Conservation (phyloP, 2,113 vertebrate species). For the Leucopsar rothschildi region DNA sequence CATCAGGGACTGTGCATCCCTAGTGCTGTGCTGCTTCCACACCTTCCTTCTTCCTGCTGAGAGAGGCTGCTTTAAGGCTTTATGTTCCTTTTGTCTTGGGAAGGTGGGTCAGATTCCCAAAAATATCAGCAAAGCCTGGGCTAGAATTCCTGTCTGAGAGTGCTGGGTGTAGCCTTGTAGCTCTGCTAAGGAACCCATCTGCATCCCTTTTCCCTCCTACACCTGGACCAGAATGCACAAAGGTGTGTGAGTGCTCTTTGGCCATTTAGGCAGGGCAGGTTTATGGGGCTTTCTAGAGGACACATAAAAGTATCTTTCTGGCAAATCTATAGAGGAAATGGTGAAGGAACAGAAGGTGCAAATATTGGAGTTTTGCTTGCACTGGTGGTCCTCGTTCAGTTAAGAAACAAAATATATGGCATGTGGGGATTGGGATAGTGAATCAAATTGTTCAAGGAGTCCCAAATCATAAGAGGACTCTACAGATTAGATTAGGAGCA, state of each 20-base stretch:
- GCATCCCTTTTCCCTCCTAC: not conserved
- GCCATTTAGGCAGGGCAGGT: not conserved
- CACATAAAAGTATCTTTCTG: not conserved
- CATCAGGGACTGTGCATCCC: not conserved
- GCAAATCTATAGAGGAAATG: not conserved
- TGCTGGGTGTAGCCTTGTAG: not conserved
- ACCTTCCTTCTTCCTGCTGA: not conserved
- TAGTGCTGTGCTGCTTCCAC: not conserved
- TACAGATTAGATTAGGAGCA: not conserved
- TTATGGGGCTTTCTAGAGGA: not conserved
- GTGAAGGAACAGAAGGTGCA: not conserved
- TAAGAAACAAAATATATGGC: not conserved
- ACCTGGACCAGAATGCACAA: rapidly evolving
- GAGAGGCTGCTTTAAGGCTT: not conserved
- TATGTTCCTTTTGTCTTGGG: not conserved
- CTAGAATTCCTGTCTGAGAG: not conserved
- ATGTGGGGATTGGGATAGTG: no score
- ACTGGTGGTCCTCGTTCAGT: not conserved
- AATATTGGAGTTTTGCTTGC: not conserved
- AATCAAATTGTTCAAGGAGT: not conserved
- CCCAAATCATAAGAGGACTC: not conserved
- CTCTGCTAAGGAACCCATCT: not conserved
- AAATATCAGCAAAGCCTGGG: not conserved
- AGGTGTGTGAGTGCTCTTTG: not conserved
- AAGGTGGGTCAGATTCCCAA: not conserved